Conservation (phyloP, 2,113 vertebrate genomes). For the Lepidothrix coronata region DNA sequence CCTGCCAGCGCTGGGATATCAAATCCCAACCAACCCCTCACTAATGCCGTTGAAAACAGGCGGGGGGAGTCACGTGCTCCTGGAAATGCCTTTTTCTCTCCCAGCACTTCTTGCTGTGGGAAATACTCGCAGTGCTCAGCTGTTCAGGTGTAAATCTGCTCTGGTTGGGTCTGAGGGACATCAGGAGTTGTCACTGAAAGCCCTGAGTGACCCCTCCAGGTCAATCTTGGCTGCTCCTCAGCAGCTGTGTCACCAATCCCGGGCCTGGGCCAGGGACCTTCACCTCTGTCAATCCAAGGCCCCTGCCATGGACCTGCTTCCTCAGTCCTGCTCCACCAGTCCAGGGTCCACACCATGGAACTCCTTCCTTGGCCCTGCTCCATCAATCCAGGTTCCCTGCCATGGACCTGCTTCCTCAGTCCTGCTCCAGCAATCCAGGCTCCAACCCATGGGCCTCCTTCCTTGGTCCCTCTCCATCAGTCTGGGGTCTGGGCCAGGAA, state of each 20-base stretch:
- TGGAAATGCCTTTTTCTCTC: not conserved
- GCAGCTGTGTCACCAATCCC: accelerated
- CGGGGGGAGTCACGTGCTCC: accelerated
- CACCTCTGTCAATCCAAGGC: not conserved
- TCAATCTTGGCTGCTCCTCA: accelerated
- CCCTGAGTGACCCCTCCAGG: not conserved
- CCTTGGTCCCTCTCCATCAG: not conserved
- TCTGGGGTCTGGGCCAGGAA: not conserved
- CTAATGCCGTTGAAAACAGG: accelerated
- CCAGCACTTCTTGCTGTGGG: not conserved
- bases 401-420: not conserved
- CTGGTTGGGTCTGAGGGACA: not conserved
- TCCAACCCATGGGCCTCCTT: not conserved
- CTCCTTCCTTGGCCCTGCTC: not conserved
- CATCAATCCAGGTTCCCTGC: accelerated
- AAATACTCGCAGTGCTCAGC: not conserved
- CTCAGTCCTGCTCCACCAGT: too few species aligned
- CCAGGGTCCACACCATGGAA: accelerated
- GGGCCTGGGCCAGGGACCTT: not conserved
- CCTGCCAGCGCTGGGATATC: not conserved
- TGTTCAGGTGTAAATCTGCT: not conserved
- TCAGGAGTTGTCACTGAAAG: not conserved
- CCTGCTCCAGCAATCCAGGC: not conserved
- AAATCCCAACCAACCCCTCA: not conserved
- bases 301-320: not conserved